Percentiles rank a stretch among this genome's conserved stretches.
phyloP scores from a whole-genome alignment of 2,888 invertebrate genomes.

The Ypsolopha scabrella region DNA sequence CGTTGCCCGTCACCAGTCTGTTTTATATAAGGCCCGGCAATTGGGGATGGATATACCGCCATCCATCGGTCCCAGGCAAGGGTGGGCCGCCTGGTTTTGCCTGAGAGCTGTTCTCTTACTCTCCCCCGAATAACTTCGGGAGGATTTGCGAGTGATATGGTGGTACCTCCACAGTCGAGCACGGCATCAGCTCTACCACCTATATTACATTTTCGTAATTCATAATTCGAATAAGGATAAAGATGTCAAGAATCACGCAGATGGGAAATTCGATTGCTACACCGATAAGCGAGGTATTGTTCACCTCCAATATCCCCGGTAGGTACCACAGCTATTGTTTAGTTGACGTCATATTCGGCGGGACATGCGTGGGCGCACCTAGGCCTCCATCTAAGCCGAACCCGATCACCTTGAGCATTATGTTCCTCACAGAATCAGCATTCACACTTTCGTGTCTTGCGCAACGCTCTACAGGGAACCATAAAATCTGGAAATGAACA shows the following conservation, averaged over 20 bases:
- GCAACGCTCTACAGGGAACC: not conserved
- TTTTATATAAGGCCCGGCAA: too few species aligned
- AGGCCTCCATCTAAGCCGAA: constrained; percentile 10
- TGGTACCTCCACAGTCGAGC: too few species aligned
- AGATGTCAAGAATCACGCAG: not conserved
- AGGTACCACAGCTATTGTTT: constrained; percentile 2
- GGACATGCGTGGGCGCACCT: constrained; percentile 51
- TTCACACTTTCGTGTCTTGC: not conserved
- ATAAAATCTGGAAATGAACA: constrained; percentile 7
- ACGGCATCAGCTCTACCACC: too few species aligned
- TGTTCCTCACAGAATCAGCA: constrained; percentile 18
- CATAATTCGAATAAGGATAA: not conserved
- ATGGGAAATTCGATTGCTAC: not conserved
- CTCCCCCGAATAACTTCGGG: too few species aligned
- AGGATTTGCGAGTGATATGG: too few species aligned
- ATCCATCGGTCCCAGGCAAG: too few species aligned
- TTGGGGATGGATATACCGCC: too few species aligned
- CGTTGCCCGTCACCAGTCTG: too few species aligned
- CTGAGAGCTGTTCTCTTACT: too few species aligned
- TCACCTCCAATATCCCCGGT: not conserved
- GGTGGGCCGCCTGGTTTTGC: too few species aligned
- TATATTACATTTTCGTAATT: not conserved
- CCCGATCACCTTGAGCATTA: constrained; percentile 55
- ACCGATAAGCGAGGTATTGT: constrained; percentile 3
- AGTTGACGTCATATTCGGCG: constrained; percentile 23